phyloP scores from a whole-genome alignment of 2,797 vertebrate species.

The Pitangus sulphuratus region DNA sequence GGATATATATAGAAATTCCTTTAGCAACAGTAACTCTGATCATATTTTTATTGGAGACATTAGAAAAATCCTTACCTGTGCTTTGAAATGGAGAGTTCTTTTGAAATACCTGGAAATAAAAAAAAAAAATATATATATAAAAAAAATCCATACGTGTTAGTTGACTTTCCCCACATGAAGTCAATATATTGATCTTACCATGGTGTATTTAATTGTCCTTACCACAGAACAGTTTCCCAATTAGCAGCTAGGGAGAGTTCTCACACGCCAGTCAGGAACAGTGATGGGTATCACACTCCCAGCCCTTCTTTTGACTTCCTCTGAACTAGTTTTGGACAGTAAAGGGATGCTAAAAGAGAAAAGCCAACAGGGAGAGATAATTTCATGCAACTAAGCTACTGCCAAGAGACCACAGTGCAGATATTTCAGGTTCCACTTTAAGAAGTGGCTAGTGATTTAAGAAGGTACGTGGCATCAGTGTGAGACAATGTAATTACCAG shows the following conservation, averaged over 20 bases:
- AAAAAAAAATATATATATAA: background rate
- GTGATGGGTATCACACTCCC: background rate
- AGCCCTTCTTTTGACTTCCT: background rate
- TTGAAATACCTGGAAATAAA: background rate
- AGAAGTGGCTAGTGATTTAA: background rate
- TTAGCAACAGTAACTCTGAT: background rate
- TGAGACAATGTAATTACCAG: background rate
- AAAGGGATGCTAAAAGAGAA: background rate
- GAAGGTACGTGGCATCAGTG: background rate
- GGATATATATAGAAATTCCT: background rate
- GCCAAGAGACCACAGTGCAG: background rate
- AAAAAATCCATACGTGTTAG: fast-evolving
- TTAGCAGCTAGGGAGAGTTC: background rate
- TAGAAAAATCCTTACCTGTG: background rate
- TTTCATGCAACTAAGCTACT: background rate
- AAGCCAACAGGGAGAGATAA: background rate
- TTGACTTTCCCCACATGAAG: background rate
- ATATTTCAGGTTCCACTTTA: background rate
- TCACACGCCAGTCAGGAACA: fast-evolving
- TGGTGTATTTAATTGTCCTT: background rate
- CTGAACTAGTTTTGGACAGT: background rate
- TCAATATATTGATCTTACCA: background rate
- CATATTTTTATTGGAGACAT: background rate
- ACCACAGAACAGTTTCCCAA: background rate
- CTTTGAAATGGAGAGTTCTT: background rate